Percentiles rank a stretch among this genome's conserved stretches.
Evolutionary conservation across 2,888 invertebrate genomes (phyloP).

Genomic region (Microplitis deprimator): DNA sequence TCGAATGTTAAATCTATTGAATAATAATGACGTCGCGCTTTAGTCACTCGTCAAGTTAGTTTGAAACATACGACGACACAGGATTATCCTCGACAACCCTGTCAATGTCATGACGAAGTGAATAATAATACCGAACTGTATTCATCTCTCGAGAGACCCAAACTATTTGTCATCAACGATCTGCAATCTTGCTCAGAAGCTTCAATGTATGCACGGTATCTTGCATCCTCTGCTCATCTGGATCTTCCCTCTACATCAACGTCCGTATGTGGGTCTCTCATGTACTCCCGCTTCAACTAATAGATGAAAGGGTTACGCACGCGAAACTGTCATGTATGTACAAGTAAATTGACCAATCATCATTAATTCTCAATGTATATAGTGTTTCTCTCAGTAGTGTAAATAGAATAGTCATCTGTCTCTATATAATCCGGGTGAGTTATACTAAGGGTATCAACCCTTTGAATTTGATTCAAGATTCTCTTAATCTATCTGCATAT

Average conservation of each 20-base stretch:
- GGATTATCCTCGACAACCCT: background rate
- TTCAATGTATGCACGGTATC: background rate
- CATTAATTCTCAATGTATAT: conserved; percentile 32
- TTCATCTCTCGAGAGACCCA: background rate
- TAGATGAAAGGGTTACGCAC: conserved; percentile 14
- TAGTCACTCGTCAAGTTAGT: no score
- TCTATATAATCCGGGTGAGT: conserved; percentile 16
- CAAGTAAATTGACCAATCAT: conserved; percentile 43
- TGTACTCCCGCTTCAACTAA: background rate
- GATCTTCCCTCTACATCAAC: background rate
- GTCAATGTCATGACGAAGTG: background rate
- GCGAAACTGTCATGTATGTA: conserved; percentile 25
- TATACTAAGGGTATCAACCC: background rate
- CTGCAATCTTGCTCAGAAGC: background rate
- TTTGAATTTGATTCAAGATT: conserved; percentile 17
- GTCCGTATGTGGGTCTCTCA: background rate
- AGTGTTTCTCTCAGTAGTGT: conserved; percentile 14
- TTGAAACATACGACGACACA: no score
- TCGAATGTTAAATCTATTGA: no score
- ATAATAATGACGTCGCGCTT: no score
- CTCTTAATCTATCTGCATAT: conserved; percentile 7
- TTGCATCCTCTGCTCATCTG: background rate
- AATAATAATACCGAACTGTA: background rate
- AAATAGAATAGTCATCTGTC: background rate
- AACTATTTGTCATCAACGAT: conserved; percentile 6